Evolutionary conservation across 2,113 vertebrate species (phyloP), one percentile per base, ranked within the genome.

Genomic region (Cynocephalus volans): DNA sequence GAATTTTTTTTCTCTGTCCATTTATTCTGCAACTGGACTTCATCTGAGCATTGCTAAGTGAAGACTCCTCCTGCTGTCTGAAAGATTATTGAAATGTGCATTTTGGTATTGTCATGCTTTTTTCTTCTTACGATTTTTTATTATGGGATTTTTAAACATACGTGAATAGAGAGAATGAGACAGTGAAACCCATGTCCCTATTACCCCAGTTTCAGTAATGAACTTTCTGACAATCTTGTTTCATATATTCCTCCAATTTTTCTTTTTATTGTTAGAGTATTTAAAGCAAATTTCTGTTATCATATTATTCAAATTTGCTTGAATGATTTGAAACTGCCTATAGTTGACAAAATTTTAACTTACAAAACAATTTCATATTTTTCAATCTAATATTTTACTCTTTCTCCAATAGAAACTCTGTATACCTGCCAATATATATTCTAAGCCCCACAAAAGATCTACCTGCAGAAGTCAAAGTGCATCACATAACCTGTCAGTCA

Each of bases 211-310:
- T 92, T 96, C 60, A 86, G 0, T 60, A 88, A 91, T 33, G 72
- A 12, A 52, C 88, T 95, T 89, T 82, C 36, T 92, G 84, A 58
- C 23, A 72, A 60, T 72, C 26, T 90, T 73, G 6, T 96, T 87
- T 87, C 50, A 65, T 58, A 48, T 67, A 88, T 73, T 80, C 21
- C 36, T 93, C 67, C 33, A 77, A 26, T 11, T 65, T 81, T 76
- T 69, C 33, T 90, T 76, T 72, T 73, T 90, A 15, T 72, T 75
- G 15, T 87, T 75, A 69, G n/a, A 75, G 0, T 70, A 56, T 64
- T 86, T 84, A 88, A 88, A 84, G 54, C 50, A 67, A 73, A 80
- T 87, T 84, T 93, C 33, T 15, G 58, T 28, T 28, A 83, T 70
- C 6, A 36, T 87, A 54, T 90, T 67, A 73, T 67, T 82, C 17